A percentile compares a stretch with the other conserved stretches of the same genome.
Evolutionary conservation across 1,140 invertebrate species (phyloP).

Genomic region (Penaeus chinensis): DNA sequence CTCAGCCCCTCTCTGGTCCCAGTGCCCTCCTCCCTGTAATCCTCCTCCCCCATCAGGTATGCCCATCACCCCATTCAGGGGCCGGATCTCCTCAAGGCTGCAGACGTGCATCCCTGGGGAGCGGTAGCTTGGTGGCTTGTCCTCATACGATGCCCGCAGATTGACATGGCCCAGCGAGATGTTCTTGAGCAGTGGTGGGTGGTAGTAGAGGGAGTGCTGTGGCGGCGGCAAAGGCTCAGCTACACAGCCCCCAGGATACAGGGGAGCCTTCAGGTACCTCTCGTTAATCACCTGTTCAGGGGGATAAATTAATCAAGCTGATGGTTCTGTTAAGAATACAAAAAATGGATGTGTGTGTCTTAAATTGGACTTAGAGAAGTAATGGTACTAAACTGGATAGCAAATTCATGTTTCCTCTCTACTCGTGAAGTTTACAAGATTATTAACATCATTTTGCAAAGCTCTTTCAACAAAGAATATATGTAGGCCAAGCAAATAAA

Average conservation of each 20-base stretch:
- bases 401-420: no score
- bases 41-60: no score
- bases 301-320: not conserved
- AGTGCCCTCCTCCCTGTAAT: constrained; percentile 9
- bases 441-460: no score
- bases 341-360: no score
- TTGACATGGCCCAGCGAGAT: constrained; percentile 11
- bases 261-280: constrained; percentile 32
- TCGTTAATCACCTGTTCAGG: constrained; percentile 34
- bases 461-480: no score
- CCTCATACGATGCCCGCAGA: constrained; percentile 29
- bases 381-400: no score
- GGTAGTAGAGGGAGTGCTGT: constrained; percentile 30
- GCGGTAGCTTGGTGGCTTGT: constrained; percentile 30
- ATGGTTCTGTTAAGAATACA: no score
- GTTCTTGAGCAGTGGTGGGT: constrained; percentile 24
- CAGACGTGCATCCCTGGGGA: constrained; percentile 21
- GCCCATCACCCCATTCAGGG: constrained; percentile 15
- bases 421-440: no score
- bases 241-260: constrained; percentile 25
- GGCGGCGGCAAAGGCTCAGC: not conserved
- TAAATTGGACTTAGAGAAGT: no score
- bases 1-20: constrained; percentile 42
- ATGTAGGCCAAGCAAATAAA: no score
- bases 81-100: constrained; percentile 33